Base-by-base conservation (phyloP, 1,140 invertebrate species). In the Trigoniulus corallinus region DNA sequence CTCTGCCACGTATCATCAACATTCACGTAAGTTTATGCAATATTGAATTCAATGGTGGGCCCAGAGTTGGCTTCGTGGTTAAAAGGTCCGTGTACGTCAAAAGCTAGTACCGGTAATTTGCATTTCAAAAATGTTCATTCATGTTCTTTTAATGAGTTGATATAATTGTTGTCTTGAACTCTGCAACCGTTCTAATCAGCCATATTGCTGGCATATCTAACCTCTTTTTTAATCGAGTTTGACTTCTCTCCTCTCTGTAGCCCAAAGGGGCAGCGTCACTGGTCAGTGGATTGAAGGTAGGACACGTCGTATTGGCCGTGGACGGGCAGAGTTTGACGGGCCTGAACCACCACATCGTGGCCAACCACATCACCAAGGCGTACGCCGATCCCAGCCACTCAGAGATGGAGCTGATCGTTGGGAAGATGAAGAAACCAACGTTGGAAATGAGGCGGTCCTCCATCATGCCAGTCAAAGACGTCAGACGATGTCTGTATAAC, bases 191-290 rank as follows among this genome's bases (percentile, higher is more conserved):
- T n/a, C n/a, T n/a, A n/a, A n/a, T n/a, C n/a, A n/a, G n/a, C n/a
- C n/a, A n/a, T n/a, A n/a, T n/a, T n/a, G n/a, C n/a, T n/a, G n/a
- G n/a, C n/a, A n/a, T 7, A 7, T 34, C 15, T 34, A 34, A 34
- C 7, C 7, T 34, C 15, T 34, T 34, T 34, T 7, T 49, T 21
- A 10, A n/a, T 21, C 24, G 47, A 10, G 20, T 37, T 45, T 51
- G 15, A 50, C 43, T 26, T 48, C 47, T 52, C 48, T 48, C 25
- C 47, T 45, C 50, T 57, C 73, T 71, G 27, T 64, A 94, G 86
- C 85, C 89, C 68, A 85, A 88, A 64, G 92, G 92, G 54, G 88
- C 89, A 55, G 91, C 91, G 42, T 88, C 79, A 64, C 83, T 88
- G 61, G 87, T 87, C 34, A 87, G 88, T 27, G 86, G 86, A 44